Percentiles rank a stretch among this genome's conserved stretches.
Conservation (phyloP, 2,113 vertebrate species). For the Xenopus tropicalis region UCB_Xtro_10.0 CM004448.2:52783001-52783500, state of each 20-base stretch:
- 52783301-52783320: constrained; percentile 5
- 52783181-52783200: not conserved
- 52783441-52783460: no score
- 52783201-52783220: constrained; percentile 13
- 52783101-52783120: not conserved
- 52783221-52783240: constrained; percentile 7
- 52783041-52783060: no score
- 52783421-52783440: no score
- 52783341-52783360: not conserved
- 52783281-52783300: constrained; percentile 34
- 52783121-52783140: constrained; percentile 9
- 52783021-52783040: no score
- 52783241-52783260: constrained; percentile 9
- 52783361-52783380: not conserved
- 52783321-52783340: constrained; percentile 19
- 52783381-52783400: constrained; percentile 15
- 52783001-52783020: no score
- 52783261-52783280: constrained; percentile 27
- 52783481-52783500: no score
- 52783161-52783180: not conserved
- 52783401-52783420: no score
- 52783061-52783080: no score
- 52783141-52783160: not conserved
- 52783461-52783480: no score
- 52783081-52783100: not conserved